Evolutionary conservation across 2,797 vertebrate genomes (phyloP).

Genomic region (Heteromormyrus szaboi): DNA sequence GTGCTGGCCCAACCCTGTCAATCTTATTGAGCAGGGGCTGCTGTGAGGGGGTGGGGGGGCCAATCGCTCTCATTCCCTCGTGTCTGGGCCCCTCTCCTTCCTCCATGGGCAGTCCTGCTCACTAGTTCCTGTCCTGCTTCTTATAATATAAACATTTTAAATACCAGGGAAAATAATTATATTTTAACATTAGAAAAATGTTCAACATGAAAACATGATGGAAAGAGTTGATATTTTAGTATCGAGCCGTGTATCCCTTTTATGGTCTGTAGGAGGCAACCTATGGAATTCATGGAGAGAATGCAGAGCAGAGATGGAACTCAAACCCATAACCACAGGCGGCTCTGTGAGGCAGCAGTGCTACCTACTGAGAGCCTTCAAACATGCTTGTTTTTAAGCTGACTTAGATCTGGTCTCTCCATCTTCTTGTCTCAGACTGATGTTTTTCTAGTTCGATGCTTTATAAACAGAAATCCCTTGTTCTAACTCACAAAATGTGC

Average conservation of each 20-base stretch:
- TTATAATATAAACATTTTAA: background rate
- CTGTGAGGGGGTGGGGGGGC: background rate
- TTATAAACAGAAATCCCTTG: background rate
- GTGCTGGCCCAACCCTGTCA: background rate
- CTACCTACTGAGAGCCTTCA: background rate
- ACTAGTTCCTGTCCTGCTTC: background rate
- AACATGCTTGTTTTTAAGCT: background rate
- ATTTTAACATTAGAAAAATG: background rate
- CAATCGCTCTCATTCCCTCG: background rate
- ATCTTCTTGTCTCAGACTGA: background rate
- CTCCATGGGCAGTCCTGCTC: background rate
- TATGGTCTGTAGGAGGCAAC: background rate
- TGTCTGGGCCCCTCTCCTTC: background rate
- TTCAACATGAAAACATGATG: background rate
- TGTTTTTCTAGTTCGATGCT: background rate
- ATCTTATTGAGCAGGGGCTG: background rate
- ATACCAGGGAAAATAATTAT: background rate
- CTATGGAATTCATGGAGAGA: background rate
- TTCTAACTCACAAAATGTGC: background rate
- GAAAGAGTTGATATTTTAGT: background rate
- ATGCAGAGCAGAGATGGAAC: background rate
- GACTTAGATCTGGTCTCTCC: background rate
- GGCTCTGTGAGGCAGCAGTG: background rate
- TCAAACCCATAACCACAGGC: background rate
- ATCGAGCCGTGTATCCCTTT: background rate